Conservation (phyloP, 2,888 invertebrate species). For the Latheticus oryzae region DNA sequence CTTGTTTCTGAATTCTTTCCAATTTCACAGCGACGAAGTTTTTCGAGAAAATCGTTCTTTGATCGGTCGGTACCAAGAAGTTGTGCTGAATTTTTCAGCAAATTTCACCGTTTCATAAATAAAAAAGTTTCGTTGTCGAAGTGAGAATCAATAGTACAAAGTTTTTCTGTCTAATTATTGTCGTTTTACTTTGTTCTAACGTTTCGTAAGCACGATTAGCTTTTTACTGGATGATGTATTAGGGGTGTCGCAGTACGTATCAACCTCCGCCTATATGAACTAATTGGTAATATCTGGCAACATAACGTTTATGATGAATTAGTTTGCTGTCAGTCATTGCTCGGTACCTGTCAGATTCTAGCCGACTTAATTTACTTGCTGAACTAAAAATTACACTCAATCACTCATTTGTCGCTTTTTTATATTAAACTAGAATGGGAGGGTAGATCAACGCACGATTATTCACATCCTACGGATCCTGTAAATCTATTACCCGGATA, state of each 20-base stretch:
- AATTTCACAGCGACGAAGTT: neutral
- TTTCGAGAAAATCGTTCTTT: slow-evolving; percentile 6
- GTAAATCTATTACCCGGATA: slow-evolving; percentile 38
- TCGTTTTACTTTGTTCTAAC: too few species aligned
- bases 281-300: slow-evolving; percentile 39
- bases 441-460: slow-evolving; percentile 18
- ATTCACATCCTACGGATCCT: slow-evolving; percentile 21
- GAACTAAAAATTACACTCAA: slow-evolving; percentile 32
- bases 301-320: slow-evolving; percentile 39
- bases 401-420: slow-evolving; percentile 38
- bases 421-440: slow-evolving; percentile 7
- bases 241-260: neutral
- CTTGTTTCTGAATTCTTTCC: slow-evolving; percentile 2
- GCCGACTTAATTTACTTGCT: slow-evolving; percentile 34
- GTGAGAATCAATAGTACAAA: slow-evolving; percentile 5
- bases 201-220: too few species aligned
- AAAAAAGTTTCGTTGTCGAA: slow-evolving; percentile 2
- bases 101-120: slow-evolving; percentile 19
- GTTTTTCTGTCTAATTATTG: too few species aligned
- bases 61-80: slow-evolving; percentile 2
- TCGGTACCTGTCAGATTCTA: slow-evolving; percentile 33
- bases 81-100: slow-evolving; percentile 6
- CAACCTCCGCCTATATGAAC: slow-evolving; percentile 5
- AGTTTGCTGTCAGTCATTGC: slow-evolving; percentile 31
- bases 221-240: too few species aligned